Percentiles rank a stretch among this genome's conserved stretches.
phyloP scores from a whole-genome alignment of 2,888 invertebrate species.

The Orthosia gracilis region DNA sequence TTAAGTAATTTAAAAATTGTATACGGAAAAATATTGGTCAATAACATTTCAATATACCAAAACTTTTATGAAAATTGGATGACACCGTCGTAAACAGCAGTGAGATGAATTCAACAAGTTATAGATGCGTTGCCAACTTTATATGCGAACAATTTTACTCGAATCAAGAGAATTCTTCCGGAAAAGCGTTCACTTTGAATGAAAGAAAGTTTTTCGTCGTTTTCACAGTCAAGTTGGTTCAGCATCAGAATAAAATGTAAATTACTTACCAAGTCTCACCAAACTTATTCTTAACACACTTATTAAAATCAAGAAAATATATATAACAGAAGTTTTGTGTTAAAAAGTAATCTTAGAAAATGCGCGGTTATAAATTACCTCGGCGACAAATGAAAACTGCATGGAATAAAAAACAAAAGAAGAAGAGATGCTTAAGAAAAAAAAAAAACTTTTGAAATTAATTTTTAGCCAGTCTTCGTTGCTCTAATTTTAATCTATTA shows the following conservation, averaged over 20 bases:
- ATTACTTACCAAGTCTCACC: constrained; percentile 47
- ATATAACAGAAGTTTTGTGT: constrained; percentile 6
- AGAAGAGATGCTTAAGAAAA: neutral
- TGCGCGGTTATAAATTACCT: neutral
- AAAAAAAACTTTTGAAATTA: neutral
- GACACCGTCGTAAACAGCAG: constrained; percentile 14
- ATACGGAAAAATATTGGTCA: neutral
- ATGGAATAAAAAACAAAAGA: neutral
- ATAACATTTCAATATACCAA: constrained; percentile 1
- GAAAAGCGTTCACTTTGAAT: neutral
- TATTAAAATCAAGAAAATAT: neutral
- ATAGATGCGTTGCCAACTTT: neutral
- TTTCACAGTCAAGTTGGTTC: constrained; percentile 6
- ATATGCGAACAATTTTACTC: neutral
- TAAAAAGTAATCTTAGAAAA: constrained; percentile 2
- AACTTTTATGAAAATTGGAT: constrained; percentile 21
- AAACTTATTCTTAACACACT: constrained; percentile 19
- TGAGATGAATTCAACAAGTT: constrained; percentile 26
- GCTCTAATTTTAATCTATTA: neutral
- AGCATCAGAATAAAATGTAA: neutral
- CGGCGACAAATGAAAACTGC: constrained; percentile 9
- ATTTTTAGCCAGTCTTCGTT: constrained; percentile 29
- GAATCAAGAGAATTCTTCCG: neutral
- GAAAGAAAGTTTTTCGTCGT: neutral
- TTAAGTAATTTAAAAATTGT: neutral